A percentile compares a stretch with the other conserved stretches of the same genome.
phyloP scores from a whole-genome alignment of 2,888 invertebrate species.

The Drosophila flavopinicola region DNA sequence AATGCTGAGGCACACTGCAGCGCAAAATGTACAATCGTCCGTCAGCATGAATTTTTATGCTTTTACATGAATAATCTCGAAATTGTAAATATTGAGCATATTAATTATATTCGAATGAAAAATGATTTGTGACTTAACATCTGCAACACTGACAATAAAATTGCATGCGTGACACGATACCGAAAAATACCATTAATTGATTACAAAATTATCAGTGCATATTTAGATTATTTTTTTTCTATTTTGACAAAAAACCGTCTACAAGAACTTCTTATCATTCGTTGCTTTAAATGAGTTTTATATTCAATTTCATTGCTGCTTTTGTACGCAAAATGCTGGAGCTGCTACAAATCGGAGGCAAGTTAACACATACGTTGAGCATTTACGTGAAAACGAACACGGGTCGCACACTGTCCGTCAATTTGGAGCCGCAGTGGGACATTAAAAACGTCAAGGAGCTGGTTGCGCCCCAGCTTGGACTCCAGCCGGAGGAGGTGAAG shows the following conservation, averaged over 20 bases:
- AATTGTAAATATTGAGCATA: too few relatives aligned
- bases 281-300: conserved; percentile 85
- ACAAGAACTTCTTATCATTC: too few relatives aligned
- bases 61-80: too few relatives aligned
- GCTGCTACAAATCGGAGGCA: conserved; percentile 87
- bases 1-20: background rate
- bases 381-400: conserved; percentile 90
- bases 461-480: conserved; percentile 88
- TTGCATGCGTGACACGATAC: conserved; percentile 9
- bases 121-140: background rate
- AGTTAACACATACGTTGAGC: conserved; percentile 87
- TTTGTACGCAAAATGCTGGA: conserved; percentile 87
- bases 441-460: conserved; percentile 90
- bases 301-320: conserved; percentile 86
- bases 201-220: conserved; percentile 28
- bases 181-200: conserved; percentile 20
- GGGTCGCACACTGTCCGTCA: conserved; percentile 87
- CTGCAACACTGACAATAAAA: conserved; percentile 2
- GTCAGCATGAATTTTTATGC: too few relatives aligned
- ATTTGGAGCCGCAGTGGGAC: conserved; percentile 90
- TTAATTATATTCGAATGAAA: too few relatives aligned
- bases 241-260: too few relatives aligned
- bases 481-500: conserved; percentile 89
- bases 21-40: background rate
- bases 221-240: conserved; percentile 28